Base-by-base conservation (phyloP, 2,888 invertebrate genomes). In the Villa cingulata region DNA sequence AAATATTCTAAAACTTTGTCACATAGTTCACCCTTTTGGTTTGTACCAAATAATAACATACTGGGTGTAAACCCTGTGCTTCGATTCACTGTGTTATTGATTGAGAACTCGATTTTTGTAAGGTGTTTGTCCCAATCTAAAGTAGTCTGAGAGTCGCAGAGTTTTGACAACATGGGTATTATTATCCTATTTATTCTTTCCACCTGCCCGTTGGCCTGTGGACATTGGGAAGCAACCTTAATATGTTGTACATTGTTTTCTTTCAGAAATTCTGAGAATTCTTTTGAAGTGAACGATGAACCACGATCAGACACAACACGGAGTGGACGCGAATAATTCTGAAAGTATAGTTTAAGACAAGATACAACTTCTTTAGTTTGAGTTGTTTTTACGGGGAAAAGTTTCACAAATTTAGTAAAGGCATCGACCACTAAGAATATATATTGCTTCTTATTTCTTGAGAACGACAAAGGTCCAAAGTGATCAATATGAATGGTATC, bases 11-110 rank as follows among this genome's bases (percentile, higher is more conserved):
- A 10, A 3, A 29, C 12, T 3, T 12, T 12, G 12, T 29, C 29
- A 29, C 12, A 10, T 3, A 29, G 12, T 29, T 29, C 29, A 29
- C 57, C 57, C 41, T 51, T 51, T 43, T 61, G 60, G 40, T 54
- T 37, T 9, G 55, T 45, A 2, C 60, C 59, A 39, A 57, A 59
- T 36, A 61, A 45, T 20, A 59, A 40, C 37, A 43, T 34, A 16
- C 18, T 19, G 2, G 43, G 43, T 14, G 19, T 32, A 18, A 43
- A 43, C 2, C 43, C 18, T 2, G 43, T 43, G n/a, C 43, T 44
- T 15, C 20, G 17, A 37, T 32, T 43, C 4, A 43, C 18, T 2
- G 43, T 43, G 16, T 36, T 43, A 18, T 43, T 43, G 14, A 43
- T 15, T n/a, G 43, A 19, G 36, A 18, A 43, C 19, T 43, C 36